Conservation (phyloP, 2,113 vertebrate species). For the Stegastes partitus region DNA sequence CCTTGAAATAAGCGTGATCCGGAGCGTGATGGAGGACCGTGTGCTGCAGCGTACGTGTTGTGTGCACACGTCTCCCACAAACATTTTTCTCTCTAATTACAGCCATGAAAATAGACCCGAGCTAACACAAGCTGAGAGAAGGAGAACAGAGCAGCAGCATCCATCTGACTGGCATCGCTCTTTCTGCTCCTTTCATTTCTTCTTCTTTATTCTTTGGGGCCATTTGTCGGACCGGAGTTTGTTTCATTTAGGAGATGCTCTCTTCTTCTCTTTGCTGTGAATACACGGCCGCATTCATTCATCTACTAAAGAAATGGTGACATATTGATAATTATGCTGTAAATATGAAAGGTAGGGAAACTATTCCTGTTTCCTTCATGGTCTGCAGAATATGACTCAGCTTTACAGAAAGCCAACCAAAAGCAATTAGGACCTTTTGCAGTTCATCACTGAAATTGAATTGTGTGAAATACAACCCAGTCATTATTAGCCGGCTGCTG, state of each 20-base stretch:
- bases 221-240: background rate
- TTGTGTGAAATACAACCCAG: conserved; percentile 69
- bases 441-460: conserved; percentile 70
- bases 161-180: no score
- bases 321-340: conserved; percentile 49
- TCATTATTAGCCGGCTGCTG: conserved; percentile 67
- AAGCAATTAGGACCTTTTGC: conserved; percentile 73
- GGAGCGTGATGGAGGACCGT: no score
- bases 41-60: no score
- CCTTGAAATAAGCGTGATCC: no score
- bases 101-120: no score
- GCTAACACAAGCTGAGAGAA: no score
- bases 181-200: no score
- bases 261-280: background rate
- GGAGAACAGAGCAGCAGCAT: no score
- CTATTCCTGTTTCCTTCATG: conserved; percentile 24
- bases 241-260: background rate
- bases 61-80: no score
- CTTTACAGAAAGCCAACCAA: conserved; percentile 62
- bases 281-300: background rate
- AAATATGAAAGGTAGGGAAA: conserved; percentile 38
- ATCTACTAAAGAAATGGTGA: conserved; percentile 10
- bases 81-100: no score
- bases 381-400: conserved; percentile 62
- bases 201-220: no score